Evolutionary conservation across 2,797 vertebrate species (phyloP), one percentile per base, ranked within the genome.

Genomic region (Arctocebus calabarensis): DNA sequence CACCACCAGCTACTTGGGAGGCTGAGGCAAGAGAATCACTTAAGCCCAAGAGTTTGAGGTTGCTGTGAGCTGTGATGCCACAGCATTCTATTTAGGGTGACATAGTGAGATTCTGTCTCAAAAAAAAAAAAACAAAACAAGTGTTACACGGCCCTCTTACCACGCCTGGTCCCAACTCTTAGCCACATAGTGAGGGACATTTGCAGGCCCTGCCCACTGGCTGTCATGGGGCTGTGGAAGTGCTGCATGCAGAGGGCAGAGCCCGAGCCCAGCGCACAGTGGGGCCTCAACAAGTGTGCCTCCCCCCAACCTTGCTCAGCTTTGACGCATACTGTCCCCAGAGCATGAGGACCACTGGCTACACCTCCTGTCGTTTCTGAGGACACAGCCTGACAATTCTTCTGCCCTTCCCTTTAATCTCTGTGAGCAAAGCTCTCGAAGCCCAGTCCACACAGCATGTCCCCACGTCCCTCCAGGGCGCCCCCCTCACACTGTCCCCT

Each of bases 191-290:
- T 40, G 37, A 90, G 55, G 17, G 3, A 10, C 3, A n/a, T 5
- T 4, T 19, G 68, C 2, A 61, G 5, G 3, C 52, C 12, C 48
- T 43, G 37, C 64, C 45, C 57, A 0, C 3, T 1, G 7, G 45
- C 45, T 82, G 40, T 7, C 10, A 4, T 3, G 16, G 52, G 66
- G 32, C 12, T 32, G 7, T 29, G 29, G 1, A 55, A 40, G 5
- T 0, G 6, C n/a, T 29, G 29, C 10, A 4, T 14, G 29, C 1
- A 3, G 20, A 22, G 25, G 9, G 3, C 7, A 55, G 66, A 27
- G 55, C 32, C 4, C 0, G 5, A n/a, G 88, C n/a, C 34, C 25
- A 29, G 7, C n/a, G 1, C 2, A 32, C 13, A 37, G 13, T 0
- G 34, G 22, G 19, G 19, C 16, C 10, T 7, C 3, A 1, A 2